Evolutionary conservation across 30 jellyfish, hydroid and myxozoan genomes (phyloP), one percentile per base, ranked within the genome.

Genomic region (Morbakka virulenta): DNA sequence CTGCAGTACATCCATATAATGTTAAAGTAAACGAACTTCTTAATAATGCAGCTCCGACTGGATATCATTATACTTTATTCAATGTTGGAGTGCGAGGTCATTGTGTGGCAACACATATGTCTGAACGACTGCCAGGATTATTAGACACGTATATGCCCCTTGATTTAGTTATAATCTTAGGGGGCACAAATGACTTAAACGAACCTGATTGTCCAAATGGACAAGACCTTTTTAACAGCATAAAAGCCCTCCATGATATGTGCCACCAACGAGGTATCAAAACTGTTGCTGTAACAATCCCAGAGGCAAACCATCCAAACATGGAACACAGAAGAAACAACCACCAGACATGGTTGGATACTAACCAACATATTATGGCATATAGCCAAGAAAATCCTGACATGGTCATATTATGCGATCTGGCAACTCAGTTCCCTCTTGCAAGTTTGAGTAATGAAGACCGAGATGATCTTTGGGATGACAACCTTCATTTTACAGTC

Each of bases 171-270:
- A 81, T 92, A 1, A 72, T 92, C 35, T 82, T 86, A n/a, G 98
- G 98, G 9, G 98, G 98, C 0, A 92, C 98, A 33, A 92, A 92
- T 70, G 98, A 92, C 31, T 61, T 84, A 48, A 53, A n/a, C 23
- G 32, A 84, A 2, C 29, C 41, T 9, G 30, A 51, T 30, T 74
- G 85, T 76, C 53, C 23, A 0, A 64, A 67, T 1, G 85, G 48
- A 9, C 24, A 57, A 24, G 27, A 25, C 53, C 49, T 84, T 21
- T 74, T 76, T 49, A 57, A 65, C 4, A 33, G 31, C 21, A 84
- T 84, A 24, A 50, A 50, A 35, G 36, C 20, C 23, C 76, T 84
- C 72, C 95, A 84, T 36, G 76, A 84, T 0, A 75, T 84, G 74
- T 84, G 68, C 33, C 95, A 84, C 53, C 28, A 64, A 6, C 83